phyloP scores from a whole-genome alignment of 2,797 vertebrate species.

The Poeciliopsis gracilis region DNA sequence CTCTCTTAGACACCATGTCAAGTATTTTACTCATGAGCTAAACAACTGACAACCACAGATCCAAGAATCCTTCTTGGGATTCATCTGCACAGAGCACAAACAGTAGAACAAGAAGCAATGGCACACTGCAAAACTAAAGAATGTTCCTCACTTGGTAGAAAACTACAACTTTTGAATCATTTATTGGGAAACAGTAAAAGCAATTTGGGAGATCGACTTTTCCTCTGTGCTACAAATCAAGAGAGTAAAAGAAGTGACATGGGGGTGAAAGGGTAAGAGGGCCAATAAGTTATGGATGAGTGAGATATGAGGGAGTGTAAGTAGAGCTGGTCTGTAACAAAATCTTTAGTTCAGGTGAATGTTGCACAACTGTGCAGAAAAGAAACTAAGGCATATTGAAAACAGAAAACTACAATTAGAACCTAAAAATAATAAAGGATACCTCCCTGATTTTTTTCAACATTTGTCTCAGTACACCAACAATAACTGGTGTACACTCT shows the following conservation, averaged over 20 bases:
- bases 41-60: neutral
- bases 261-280: slow-evolving; percentile 5
- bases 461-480: neutral
- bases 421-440: neutral
- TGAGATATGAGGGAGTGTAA: neutral
- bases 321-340: too few relatives aligned
- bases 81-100: neutral
- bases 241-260: neutral
- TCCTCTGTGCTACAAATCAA: slow-evolving; percentile 6
- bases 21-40: slow-evolving; percentile 12
- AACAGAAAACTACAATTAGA: neutral
- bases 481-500: neutral
- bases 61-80: neutral
- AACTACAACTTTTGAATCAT: neutral
- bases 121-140: neutral
- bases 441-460: neutral
- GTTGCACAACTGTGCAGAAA: neutral
- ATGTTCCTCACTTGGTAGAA: neutral
- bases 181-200: neutral
- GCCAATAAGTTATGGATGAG: neutral
- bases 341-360: too few relatives aligned
- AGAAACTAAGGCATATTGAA: too few relatives aligned
- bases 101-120: neutral
- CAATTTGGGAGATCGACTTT: neutral
- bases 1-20: slow-evolving; percentile 29